Base-by-base conservation (phyloP, 2,888 invertebrate species). In the Caradrina clavipalpis region DNA sequence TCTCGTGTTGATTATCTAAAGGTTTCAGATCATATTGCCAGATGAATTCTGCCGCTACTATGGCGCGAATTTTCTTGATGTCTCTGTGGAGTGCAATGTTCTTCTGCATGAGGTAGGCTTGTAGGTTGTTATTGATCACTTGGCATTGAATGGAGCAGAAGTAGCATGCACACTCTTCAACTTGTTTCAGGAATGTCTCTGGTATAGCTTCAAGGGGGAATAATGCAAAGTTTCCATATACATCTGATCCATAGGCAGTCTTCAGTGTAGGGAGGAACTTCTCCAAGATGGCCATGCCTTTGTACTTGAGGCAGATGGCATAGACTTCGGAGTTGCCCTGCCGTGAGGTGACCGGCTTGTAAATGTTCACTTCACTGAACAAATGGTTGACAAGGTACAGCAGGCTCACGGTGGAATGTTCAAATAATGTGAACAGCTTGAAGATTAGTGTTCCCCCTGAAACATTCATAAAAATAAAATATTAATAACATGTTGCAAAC, bases 311-410 rank as follows among this genome's bases (percentile, higher is more conserved):
- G 85, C 98, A 98, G 39, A 99, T 95, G 0, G 99, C 96, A 88
- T 99, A 99, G 0, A 98, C 97, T 93, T 99, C 99, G 0, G 99
- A 99, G 92, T 99, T 99, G 10, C 99, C 99, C 87, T 98, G 97
- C 88, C 98, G 98, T n/a, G 99, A 99, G 0, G 98, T 98, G 0
- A 97, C 97, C 0, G 99, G 99, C 90, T 99, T 99, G 89, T 97
- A 98, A 21, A 98, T 95, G 80, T 97, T 96, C 0, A 99, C 97
- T 88, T 97, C 94, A 42, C 96, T 89, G 90, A 99, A 99, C 19
- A 96, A 86, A 83, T 97, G 97, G 83, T 97, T 97, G 5, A 99
- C 94, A 13, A 99, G 92, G 89, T 98, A 99, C 62, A 99, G 91
- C 6, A 99, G 92, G 76, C 97, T 97, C 0, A 99, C 96, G 1